Percentiles rank a stretch among this genome's conserved stretches.
These are phyloP conservation scores for Chloebia gouldiae DNA, from an alignment of 2,113 vertebrate species.

Conservation along the genomic window DNA sequence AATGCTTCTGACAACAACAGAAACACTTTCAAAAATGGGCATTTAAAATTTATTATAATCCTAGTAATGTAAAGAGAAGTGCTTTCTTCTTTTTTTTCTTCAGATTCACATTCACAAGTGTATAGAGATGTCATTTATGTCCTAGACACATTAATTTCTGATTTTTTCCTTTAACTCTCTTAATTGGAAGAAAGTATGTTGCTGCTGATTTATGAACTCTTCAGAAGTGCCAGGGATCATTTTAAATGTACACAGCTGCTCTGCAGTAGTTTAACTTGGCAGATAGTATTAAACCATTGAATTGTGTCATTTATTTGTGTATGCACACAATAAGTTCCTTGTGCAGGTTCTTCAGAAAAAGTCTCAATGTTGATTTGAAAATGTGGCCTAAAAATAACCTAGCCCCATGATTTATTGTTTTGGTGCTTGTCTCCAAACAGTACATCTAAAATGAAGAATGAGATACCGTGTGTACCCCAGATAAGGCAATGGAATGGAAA, in stretches of 20 bases:
- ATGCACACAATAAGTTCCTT: constrained; percentile 78
- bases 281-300: constrained; percentile 76
- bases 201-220: constrained; percentile 77
- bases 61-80: background rate
- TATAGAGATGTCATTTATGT: constrained; percentile 66
- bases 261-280: constrained; percentile 79
- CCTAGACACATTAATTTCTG: constrained; percentile 73
- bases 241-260: constrained; percentile 82
- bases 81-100: background rate
- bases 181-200: constrained; percentile 79
- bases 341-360: constrained; percentile 75
- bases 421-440: constrained; percentile 62
- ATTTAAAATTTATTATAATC: background rate
- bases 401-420: constrained; percentile 67
- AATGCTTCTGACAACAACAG: background rate
- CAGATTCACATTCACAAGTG: constrained; percentile 51
- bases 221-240: constrained; percentile 75
- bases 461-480: constrained; percentile 43
- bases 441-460: constrained; percentile 64
- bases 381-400: constrained; percentile 60
- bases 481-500: constrained; percentile 51
- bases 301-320: constrained; percentile 83
- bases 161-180: constrained; percentile 64
- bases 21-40: background rate
- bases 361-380: constrained; percentile 50